Percentiles rank a stretch among this genome's conserved stretches.
These are phyloP conservation scores for Drosophila pullipes DNA, from an alignment of 2,888 invertebrate genomes.

Conservation along the genomic window DNA sequence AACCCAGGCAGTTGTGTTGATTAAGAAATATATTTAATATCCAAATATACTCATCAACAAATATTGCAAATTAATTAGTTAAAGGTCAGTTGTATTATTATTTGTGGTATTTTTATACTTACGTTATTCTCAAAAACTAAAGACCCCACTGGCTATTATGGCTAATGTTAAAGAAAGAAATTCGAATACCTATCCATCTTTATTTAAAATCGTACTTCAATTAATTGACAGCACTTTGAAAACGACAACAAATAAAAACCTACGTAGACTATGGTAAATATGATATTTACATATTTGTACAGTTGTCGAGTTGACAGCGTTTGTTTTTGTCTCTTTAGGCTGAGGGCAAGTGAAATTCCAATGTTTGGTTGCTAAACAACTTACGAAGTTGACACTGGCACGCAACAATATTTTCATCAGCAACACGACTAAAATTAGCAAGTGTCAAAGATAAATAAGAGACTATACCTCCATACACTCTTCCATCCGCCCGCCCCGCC, in stretches of 20 bases:
- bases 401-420: slow-evolving; percentile 64
- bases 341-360: slow-evolving; percentile 29
- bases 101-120: neutral
- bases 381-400: slow-evolving; percentile 70
- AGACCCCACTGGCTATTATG: neutral
- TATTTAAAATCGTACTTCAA: neutral
- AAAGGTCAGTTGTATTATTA: neutral
- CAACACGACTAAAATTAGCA: slow-evolving; percentile 72
- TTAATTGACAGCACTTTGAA: neutral
- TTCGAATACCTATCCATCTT: neutral
- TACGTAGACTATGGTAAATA: neutral
- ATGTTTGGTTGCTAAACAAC: slow-evolving; percentile 76
- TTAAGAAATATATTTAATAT: neutral
- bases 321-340: slow-evolving; percentile 7
- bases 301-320: neutral
- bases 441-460: slow-evolving; percentile 79
- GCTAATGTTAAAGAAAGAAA: neutral
- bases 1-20: neutral
- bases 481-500: neutral
- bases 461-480: neutral
- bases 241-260: neutral
- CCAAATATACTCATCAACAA: neutral
- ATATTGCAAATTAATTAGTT: neutral
- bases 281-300: neutral
- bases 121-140: neutral